These are phyloP conservation scores for Charina bottae DNA, from an alignment of 2,113 vertebrate species.

Conservation along the genomic window DNA sequence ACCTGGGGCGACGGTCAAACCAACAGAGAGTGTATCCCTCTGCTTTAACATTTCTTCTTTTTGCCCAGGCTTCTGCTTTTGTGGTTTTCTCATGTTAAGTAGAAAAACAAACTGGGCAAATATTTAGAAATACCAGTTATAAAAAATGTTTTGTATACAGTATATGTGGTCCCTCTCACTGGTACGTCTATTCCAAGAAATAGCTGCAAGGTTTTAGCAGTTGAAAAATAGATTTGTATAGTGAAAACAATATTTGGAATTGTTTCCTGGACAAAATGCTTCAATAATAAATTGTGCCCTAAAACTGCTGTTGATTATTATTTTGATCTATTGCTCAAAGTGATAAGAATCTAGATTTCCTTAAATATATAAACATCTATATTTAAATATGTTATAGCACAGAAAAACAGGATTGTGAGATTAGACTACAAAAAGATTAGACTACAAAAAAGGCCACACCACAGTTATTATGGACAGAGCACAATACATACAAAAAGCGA, in stretches of 20 bases:
- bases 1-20: not conserved
- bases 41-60: not conserved
- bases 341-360: conserved; percentile 2
- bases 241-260: not conserved
- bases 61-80: not conserved
- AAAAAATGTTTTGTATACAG: not conserved
- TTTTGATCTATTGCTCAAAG: not conserved
- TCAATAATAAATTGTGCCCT: not conserved
- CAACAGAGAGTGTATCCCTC: not conserved
- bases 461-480: not conserved
- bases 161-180: not conserved
- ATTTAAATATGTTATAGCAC: rapidly evolving
- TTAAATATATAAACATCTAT: no score
- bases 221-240: conserved; percentile 6
- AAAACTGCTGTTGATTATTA: conserved; percentile 17
- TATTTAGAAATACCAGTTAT: not conserved
- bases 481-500: not conserved
- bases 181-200: not conserved
- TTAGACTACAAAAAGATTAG: rapidly evolving
- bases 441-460: not conserved
- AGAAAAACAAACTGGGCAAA: not conserved
- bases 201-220: not conserved
- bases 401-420: rapidly evolving
- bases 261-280: conserved; percentile 4
- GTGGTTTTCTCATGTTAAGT: not conserved